Evolutionary conservation across 2,113 vertebrate species (phyloP), one percentile per base, ranked within the genome.

Genomic region (Neolamprologus ventralis): DNA sequence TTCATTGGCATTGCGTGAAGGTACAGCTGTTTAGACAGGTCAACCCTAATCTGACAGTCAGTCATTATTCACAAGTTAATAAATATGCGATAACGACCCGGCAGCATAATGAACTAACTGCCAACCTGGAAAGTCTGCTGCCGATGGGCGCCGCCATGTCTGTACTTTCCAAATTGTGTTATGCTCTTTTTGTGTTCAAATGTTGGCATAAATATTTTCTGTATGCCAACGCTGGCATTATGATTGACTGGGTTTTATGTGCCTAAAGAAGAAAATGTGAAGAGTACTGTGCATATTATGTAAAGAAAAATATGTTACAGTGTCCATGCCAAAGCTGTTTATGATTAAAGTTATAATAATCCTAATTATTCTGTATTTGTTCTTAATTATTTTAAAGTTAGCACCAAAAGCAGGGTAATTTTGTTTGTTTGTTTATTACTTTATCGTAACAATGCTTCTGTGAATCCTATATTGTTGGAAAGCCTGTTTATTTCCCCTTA

Each of bases 61-160:
- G 58, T 11, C 31, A 35, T 63, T 63, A 63, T 63, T 63, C 31
- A 63, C 31, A 63, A 63, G 58, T 63, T 63, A 60, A 60, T 60
- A 60, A 60, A 60, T 60, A 31, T 60, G 26, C 26, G 26, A 17
- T 60, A 60, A 60, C 16, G 16, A 60, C 57, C 57, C 8, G 1
- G 8, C 5, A 60, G 57, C 28, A 17, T 31, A 60, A 60, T 19
- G 57, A 60, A 58, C 1, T 57, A 58, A 60, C 58, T 63, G 58
- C 16, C 31, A 63, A 35, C 58, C 58, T 63, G 58, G 58, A 4
- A 63, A 63, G 8, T 31, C 57, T 31, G 57, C 14, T 60, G 57
- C 8, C 3, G 5, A 60, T 9, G 17, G 58, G 16, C 16, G 31
- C 28, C 28, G 31, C 58, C 16, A 1, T 33, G 28, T 1, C 16